Base-by-base conservation (phyloP, 2,797 vertebrate species). In the Acrossocheilus wenchowensis region DNA sequence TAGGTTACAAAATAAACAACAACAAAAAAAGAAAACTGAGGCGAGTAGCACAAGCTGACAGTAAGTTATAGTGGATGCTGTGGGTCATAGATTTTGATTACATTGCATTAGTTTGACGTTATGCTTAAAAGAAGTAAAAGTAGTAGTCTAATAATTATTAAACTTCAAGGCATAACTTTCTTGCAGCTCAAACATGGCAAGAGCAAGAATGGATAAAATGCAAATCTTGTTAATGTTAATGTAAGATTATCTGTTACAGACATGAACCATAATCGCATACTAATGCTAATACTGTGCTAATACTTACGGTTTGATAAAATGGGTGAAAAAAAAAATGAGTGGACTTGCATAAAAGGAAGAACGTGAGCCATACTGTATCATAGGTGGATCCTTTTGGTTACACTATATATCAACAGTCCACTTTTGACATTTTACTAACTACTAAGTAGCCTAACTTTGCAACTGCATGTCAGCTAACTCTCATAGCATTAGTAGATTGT, bases 1-100 rank as follows among this genome's bases (percentile, higher is more conserved):
- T 82, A 74, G 60, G 68, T 71, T 85, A 48, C 52, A 80, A 71
- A 88, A 78, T 45, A 79, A 45, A 43, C 77, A 79, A 64, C 54
- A 79, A 79, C 8, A 41, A n/a, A 30, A 72, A 78, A 84, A 60
- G 43, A 68, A 71, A 41, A 30, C 69, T n/a, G 3, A 64, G 19
- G 43, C 7, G 57, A 64, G 43, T n/a, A 8, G 66, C 45, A 57
- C 21, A 52, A 84, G 45, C 39, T 66, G 60, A 39, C 60, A 45
- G 39, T 68, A 26, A 68, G 39, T 82, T 39, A 17, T 17, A 50
- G n/a, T 17, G 21, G 34, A 71, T 79, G 73, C 36, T 57, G 30
- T 26, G 23, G 10, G 10, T 23, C 79, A 41, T 64, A 8, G 34
- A 64, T 41, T 82, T 78, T 62, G 30, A 80, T 69, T 41, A 41